Conservation (phyloP, 2,113 vertebrate genomes). For the Eudorcas thomsonii region DNA sequence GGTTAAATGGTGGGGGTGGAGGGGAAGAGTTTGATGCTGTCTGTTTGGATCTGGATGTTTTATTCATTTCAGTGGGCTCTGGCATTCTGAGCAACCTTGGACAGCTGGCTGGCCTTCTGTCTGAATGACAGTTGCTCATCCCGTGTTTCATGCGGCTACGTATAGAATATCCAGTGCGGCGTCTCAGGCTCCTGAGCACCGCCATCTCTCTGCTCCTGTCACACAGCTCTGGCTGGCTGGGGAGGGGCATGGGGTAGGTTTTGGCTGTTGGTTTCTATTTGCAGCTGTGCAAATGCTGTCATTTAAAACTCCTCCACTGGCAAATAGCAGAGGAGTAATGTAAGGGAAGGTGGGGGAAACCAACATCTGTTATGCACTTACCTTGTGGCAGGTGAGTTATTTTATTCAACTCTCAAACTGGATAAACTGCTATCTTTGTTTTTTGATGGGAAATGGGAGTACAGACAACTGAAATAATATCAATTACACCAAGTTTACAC, state of each 20-base stretch:
- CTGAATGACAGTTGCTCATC: constrained; percentile 79
- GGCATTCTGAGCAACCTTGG: constrained; percentile 73
- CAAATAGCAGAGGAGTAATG: background rate
- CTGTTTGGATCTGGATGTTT: constrained; percentile 68
- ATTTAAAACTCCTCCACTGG: background rate
- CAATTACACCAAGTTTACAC: background rate
- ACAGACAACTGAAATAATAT: background rate
- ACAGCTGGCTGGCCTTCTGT: constrained; percentile 80
- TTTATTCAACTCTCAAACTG: constrained; percentile 13
- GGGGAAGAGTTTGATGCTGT: background rate
- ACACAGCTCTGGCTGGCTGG: background rate
- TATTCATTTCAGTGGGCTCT: constrained; percentile 78
- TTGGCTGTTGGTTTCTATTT: constrained; percentile 26
- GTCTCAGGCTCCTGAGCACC: constrained; percentile 74
- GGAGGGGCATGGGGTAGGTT: background rate
- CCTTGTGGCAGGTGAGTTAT: background rate
- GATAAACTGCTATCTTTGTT: background rate
- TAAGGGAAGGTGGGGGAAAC: background rate
- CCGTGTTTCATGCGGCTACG: constrained; percentile 63
- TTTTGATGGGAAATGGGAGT: background rate
- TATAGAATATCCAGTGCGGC: constrained; percentile 77
- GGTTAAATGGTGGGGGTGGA: background rate
- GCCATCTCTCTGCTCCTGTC: constrained; percentile 66
- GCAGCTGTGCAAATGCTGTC: constrained; percentile 3
- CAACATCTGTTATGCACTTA: background rate